Conservation (phyloP, 1,140 invertebrate species). For the Brachionus manjavacas region DNA sequence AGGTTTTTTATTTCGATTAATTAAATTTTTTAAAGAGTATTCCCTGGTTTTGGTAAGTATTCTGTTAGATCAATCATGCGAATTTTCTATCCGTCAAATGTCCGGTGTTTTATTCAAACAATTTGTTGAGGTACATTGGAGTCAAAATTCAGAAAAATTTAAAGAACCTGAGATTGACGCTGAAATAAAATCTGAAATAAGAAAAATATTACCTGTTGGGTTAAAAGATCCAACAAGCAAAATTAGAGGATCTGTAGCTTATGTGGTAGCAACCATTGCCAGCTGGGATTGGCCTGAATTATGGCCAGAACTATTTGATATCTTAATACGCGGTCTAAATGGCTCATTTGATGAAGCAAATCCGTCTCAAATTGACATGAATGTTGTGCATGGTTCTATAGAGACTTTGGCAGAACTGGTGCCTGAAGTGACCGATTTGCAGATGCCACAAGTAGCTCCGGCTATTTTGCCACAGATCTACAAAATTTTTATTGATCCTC, state of each 20-base stretch:
- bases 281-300: constrained; percentile 74
- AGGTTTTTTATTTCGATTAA: background rate
- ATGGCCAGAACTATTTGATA: constrained; percentile 70
- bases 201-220: constrained; percentile 66
- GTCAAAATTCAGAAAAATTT: constrained; percentile 63
- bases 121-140: constrained; percentile 73
- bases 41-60: constrained; percentile 35
- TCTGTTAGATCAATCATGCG: constrained; percentile 17
- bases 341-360: constrained; percentile 51
- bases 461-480: constrained; percentile 72
- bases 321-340: constrained; percentile 64
- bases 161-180: constrained; percentile 63
- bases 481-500: constrained; percentile 65
- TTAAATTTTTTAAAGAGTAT: background rate
- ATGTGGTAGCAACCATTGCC: constrained; percentile 71
- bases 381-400: constrained; percentile 72
- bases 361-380: constrained; percentile 44
- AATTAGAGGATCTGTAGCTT: constrained; percentile 67
- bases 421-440: constrained; percentile 67
- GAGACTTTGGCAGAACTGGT: constrained; percentile 69
- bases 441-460: constrained; percentile 69
- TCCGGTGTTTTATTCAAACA: constrained; percentile 70
- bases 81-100: constrained; percentile 63
- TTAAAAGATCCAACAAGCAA: constrained; percentile 69
- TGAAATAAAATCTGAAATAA: constrained; percentile 64